phyloP scores from a whole-genome alignment of 2,888 invertebrate species.

The Rotaria macrura region DNA sequence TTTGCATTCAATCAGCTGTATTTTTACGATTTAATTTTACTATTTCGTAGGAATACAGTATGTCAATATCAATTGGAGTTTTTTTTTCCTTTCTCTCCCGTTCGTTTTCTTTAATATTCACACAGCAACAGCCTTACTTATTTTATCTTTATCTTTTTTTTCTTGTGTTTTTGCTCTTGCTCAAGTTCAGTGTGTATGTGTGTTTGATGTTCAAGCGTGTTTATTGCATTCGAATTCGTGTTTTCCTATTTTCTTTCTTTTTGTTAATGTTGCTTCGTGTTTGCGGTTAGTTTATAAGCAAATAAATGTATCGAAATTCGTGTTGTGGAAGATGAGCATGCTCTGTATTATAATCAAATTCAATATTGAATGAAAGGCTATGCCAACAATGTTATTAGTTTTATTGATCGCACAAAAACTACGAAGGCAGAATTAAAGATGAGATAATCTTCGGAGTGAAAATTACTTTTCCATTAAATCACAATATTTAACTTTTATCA shows the following conservation, averaged over 20 bases:
- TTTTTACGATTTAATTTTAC: conserved; percentile 1
- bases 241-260: neutral
- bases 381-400: too few relatives aligned
- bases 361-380: too few relatives aligned
- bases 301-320: neutral
- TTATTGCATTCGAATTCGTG: neutral
- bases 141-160: neutral
- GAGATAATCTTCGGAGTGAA: too few relatives aligned
- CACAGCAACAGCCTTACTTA: neutral
- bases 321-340: neutral
- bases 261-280: conserved; percentile 3
- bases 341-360: neutral
- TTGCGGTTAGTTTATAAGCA: neutral
- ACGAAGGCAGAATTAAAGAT: too few relatives aligned
- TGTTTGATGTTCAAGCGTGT: neutral
- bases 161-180: too few relatives aligned
- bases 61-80: neutral
- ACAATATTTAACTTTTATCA: too few relatives aligned
- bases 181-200: neutral
- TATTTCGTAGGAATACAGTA: neutral
- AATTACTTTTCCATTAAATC: too few relatives aligned
- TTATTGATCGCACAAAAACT: too few relatives aligned
- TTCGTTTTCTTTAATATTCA: neutral
- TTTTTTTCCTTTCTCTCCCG: neutral
- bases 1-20: neutral